Percentiles rank a stretch among this genome's conserved stretches.
phyloP scores from a whole-genome alignment of 2,113 vertebrate species.

The Tragelaphus buxtoni region DNA sequence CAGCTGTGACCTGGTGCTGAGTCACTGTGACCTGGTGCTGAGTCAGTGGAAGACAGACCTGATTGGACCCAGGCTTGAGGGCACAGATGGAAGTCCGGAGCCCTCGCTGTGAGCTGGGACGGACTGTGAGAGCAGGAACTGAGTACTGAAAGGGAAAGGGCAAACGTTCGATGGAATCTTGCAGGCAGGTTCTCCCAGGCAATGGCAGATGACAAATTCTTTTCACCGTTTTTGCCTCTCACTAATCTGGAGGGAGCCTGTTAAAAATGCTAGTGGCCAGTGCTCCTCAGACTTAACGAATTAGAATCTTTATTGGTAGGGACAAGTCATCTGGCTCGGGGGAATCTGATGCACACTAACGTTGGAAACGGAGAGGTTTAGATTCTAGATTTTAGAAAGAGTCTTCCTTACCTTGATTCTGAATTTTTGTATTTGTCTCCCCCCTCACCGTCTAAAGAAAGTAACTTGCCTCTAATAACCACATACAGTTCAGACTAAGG shows the following conservation, averaged over 20 bases:
- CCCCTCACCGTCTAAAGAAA: not conserved
- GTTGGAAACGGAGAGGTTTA: not conserved
- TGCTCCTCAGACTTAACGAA: not conserved
- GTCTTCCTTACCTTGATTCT: not conserved
- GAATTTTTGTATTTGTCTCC: not conserved
- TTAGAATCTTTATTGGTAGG: not conserved
- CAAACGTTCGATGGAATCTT: not conserved
- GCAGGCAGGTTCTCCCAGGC: not conserved
- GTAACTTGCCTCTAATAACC: not conserved
- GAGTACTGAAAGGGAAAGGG: not conserved
- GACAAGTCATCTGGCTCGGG: not conserved
- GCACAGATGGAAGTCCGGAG: not conserved
- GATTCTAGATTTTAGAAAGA: not conserved
- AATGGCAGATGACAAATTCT: not conserved
- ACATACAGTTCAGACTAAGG: not conserved
- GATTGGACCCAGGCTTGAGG: not conserved
- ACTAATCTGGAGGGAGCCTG: not conserved
- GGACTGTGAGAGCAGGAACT: not conserved
- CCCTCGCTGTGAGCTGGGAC: not conserved
- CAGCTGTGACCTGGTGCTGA: not conserved
- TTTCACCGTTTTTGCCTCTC: not conserved
- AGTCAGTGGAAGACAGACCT: conserved; percentile 25
- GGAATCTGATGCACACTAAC: not conserved
- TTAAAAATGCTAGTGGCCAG: not conserved
- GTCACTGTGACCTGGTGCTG: conserved; percentile 3